Evolutionary conservation across 2,888 invertebrate genomes (phyloP).

Genomic region (Cheilosia grossa): DNA sequence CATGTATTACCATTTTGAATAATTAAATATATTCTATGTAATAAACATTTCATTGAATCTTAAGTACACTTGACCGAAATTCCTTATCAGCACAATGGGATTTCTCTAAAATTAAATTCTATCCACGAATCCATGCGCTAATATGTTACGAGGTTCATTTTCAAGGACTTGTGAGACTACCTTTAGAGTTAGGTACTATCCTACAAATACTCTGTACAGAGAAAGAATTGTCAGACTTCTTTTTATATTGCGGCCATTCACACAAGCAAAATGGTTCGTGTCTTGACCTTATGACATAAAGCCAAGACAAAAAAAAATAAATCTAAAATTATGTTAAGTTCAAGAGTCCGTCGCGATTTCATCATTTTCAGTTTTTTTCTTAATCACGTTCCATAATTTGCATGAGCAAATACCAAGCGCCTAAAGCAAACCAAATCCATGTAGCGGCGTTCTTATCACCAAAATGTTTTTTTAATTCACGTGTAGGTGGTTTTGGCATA

Average conservation of each 20-base stretch:
- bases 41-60: no score
- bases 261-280: neutral
- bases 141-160: neutral
- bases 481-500: slow-evolving; percentile 31
- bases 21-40: no score
- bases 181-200: no score
- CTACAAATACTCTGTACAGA: neutral
- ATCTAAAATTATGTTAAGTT: slow-evolving; percentile 5
- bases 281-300: slow-evolving; percentile 16
- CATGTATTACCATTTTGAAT: no score
- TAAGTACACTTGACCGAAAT: slow-evolving; percentile 37
- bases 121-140: no score
- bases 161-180: no score
- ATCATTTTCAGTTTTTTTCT: slow-evolving; percentile 35
- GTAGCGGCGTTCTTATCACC: slow-evolving; percentile 12
- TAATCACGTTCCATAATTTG: slow-evolving; percentile 7
- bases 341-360: slow-evolving; percentile 50
- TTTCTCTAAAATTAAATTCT: neutral
- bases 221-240: neutral
- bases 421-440: neutral
- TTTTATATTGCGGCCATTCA: neutral
- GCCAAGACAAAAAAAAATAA: neutral
- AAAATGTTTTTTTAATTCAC: slow-evolving; percentile 24
- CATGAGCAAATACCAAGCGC: neutral
- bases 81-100: slow-evolving; percentile 3